Evolutionary conservation across 92 coral and sea anemone genomes (phyloP), one percentile per base, ranked within the genome.

Genomic region (Pocillopora meandrina): DNA sequence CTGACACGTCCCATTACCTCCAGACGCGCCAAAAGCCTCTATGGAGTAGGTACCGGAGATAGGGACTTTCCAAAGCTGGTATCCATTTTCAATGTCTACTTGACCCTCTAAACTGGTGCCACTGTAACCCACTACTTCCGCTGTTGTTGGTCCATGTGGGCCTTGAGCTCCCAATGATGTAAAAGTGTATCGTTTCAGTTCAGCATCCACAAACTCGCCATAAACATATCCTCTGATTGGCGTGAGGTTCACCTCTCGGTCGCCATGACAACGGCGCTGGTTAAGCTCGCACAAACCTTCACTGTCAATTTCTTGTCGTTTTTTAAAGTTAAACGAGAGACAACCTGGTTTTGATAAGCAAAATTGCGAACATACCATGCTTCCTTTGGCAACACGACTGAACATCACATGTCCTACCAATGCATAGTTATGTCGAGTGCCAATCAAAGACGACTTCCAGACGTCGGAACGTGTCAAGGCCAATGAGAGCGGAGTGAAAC

Each of bases 21-120:
- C 98, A 35, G 92, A 85, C 59, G 98, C 98, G 18, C 98, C 98
- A 9, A 77, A 74, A 85, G 92, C 91, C 86, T 87, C 93, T 82
- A 94, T 92, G 0, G 61, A 56, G 78, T 94, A 94, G 74, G 79
- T 84, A 20, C 98, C 98, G 49, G 93, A 81, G 61, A 75, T 71
- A 63, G 95, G 94, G 11, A 90, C 80, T 16, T 21, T 78, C 98
- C 98, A 94, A 36, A 36, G 36, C 62, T 94, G 98, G 63, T 90
- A 92, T 19, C 98, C 98, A 61, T 57, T 74, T 63, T 61, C 36
- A 23, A 94, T 64, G 19, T 85, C 78, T 14, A 92, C 95, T 62
- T 61, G 71, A n/a, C 98, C 95, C 82, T 94, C 94, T 57, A 94
- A 70, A 15, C 59, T 66, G 12, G 98, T 92, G 55, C 93, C 86